Evolutionary conservation across 1,140 invertebrate genomes (phyloP).

Genomic region (Zaprionus davidi): DNA sequence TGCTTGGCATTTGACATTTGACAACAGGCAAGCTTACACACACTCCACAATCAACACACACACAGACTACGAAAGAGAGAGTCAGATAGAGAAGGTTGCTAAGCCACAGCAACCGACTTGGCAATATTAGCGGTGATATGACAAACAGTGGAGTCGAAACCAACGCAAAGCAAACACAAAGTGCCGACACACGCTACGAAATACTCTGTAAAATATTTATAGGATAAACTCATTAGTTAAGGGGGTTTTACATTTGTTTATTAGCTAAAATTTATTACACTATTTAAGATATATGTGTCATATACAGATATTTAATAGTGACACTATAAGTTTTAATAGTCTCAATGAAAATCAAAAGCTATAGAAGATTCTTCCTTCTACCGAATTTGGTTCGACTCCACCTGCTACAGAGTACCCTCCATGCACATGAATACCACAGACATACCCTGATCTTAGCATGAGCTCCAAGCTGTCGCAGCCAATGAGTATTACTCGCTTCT

Average conservation of each 20-base stretch:
- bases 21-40: slow-evolving; percentile 22
- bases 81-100: slow-evolving; percentile 26
- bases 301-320: no score
- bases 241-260: neutral
- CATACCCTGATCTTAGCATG: slow-evolving; percentile 1
- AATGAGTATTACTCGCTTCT: slow-evolving; percentile 50
- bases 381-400: no score
- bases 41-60: neutral
- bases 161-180: slow-evolving; percentile 55
- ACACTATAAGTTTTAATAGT: no score
- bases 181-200: neutral
- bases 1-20: slow-evolving; percentile 58
- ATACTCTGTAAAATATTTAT: slow-evolving; percentile 1
- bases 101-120: slow-evolving; percentile 55
- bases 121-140: slow-evolving; percentile 74
- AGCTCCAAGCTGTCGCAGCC: slow-evolving; percentile 15
- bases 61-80: neutral
- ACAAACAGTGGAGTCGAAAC: slow-evolving; percentile 62
- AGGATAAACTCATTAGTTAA: no score
- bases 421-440: slow-evolving; percentile 12
- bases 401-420: slow-evolving; percentile 3
- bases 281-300: neutral
- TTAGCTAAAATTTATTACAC: neutral
- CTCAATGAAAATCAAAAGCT: no score
- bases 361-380: no score